phyloP scores from a whole-genome alignment of 2,888 invertebrate genomes.

The Cheilosia scutellata region DNA sequence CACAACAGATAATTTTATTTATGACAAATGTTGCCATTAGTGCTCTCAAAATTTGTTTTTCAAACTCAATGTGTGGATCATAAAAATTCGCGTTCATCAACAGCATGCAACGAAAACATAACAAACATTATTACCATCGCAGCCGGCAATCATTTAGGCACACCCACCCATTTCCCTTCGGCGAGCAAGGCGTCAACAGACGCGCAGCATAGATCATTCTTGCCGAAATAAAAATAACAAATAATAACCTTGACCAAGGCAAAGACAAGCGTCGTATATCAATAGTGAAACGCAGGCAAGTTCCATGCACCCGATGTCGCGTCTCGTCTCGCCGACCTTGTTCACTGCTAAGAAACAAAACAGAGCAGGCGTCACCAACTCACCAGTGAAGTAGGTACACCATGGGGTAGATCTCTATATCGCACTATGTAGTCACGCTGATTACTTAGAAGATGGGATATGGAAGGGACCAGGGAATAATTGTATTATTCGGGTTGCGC shows the following conservation, averaged over 20 bases:
- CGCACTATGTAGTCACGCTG: constrained; percentile 32
- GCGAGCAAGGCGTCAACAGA: constrained; percentile 9
- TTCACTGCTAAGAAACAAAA: constrained; percentile 7
- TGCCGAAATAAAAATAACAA: constrained; percentile 21
- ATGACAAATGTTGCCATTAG: no score
- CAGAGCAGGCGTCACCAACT: constrained; percentile 14
- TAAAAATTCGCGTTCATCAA: not conserved
- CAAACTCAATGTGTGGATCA: not conserved
- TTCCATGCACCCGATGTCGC: constrained; percentile 32
- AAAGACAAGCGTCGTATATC: constrained; percentile 10
- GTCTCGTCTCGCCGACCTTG: constrained; percentile 31
- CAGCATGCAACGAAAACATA: constrained; percentile 1
- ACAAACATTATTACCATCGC: constrained; percentile 31
- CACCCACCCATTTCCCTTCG: constrained; percentile 44
- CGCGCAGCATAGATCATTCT: constrained; percentile 36
- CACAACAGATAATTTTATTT: no score
- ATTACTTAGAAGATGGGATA: constrained; percentile 30
- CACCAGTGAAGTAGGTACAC: not conserved
- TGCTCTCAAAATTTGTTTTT: no score
- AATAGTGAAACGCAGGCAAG: constrained; percentile 10
- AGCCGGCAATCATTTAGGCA: constrained; percentile 24
- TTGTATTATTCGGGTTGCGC: constrained; percentile 6
- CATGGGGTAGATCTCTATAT: constrained; percentile 15
- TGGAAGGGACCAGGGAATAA: constrained; percentile 34
- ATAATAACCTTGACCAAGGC: constrained; percentile 41